Evolutionary conservation across 2,113 vertebrate species (phyloP).

Genomic region (Onychostruthus taczanowskii): DNA sequence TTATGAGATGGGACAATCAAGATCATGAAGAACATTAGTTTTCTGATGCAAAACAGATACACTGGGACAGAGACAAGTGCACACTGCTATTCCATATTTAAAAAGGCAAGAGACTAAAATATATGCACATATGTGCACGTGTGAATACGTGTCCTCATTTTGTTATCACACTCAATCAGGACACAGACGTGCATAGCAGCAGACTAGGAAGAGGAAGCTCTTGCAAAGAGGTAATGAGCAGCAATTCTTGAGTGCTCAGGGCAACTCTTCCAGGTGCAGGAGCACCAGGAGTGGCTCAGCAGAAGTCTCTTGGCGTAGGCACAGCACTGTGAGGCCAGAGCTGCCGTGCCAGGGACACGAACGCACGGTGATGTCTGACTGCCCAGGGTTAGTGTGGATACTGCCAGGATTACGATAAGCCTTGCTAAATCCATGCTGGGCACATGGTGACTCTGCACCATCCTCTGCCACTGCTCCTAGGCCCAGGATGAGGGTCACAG

Average conservation of each 20-base stretch:
- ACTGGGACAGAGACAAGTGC: background rate
- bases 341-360: background rate
- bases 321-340: background rate
- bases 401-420: background rate
- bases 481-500: background rate
- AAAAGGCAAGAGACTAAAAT: background rate
- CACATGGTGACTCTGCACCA: background rate
- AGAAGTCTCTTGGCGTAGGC: background rate
- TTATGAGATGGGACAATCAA: background rate
- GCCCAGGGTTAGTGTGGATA: background rate
- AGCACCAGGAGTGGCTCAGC: background rate
- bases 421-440: constrained; percentile 10
- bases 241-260: background rate
- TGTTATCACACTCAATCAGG: background rate
- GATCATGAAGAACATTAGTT: background rate
- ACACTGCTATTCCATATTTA: background rate
- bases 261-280: background rate
- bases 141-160: background rate
- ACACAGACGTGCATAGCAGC: background rate
- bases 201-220: background rate
- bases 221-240: background rate
- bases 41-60: background rate
- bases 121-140: accelerated
- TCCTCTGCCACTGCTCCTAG: background rate
- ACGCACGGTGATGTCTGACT: background rate